Base-by-base conservation (phyloP, 1,140 invertebrate species). In the Ditylenchus dipsaci region DNA sequence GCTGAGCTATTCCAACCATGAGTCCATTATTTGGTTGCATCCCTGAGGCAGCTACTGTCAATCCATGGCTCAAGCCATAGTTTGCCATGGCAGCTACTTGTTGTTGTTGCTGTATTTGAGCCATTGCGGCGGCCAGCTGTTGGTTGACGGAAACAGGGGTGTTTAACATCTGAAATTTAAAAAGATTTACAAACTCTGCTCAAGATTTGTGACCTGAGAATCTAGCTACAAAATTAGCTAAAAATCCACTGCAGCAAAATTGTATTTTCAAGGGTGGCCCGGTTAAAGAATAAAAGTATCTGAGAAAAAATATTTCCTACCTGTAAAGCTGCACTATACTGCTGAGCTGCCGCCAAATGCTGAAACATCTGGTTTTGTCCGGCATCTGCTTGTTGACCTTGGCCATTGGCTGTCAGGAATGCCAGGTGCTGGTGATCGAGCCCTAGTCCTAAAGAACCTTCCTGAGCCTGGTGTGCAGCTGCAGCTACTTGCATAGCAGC, bases 31-130 rank as follows among this genome's bases (percentile, higher is more conserved):
- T 38, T 38, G 33, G 21, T 29, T 63, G 67, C 43, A 60, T 68
- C n/a, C 62, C 67, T 9, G 70, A 60, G 29, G 71, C 71, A 21
- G 71, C 61, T 42, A 38, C 11, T n/a, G 69, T 38, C 65, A 49
- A 63, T 64, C 67, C 61, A 60, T 53, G 62, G 71, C 5, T n/a
- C 69, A 0, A 64, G 45, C 26, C 61, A 60, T 53, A 67, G 71
- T 13, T 53, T 3, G 49, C 49, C 23, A 38, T 38, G 11, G 33
- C 33, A 38, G 33, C 33, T 19, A 53, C n/a, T 38, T 61, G 71
- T 59, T 68, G 71, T 17, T 61, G 71, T 19, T 63, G 70, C 0
- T 65, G 66, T 23, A 53, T 53, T 53, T 53, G 49, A 15, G 49
- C 49, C 49, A 53, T 53, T 8, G 49, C 49, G 3, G 49, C 49